Evolutionary conservation across 2,888 invertebrate species (phyloP).

Genomic region (Amphipoea lucens): DNA sequence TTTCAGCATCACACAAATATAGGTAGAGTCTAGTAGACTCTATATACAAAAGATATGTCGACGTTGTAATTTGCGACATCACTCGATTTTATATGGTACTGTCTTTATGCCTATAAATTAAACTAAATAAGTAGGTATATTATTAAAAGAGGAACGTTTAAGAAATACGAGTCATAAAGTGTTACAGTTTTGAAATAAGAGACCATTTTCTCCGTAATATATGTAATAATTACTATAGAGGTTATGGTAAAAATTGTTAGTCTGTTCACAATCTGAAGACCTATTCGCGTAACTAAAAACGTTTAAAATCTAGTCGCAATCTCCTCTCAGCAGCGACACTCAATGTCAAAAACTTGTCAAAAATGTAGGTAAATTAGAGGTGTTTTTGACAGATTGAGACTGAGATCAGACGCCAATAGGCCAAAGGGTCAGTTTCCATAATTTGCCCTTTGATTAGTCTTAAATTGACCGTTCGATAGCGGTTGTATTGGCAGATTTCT

Average conservation of each 20-base stretch:
- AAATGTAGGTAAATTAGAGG: too few relatives aligned
- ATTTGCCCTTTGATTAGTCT: too few relatives aligned
- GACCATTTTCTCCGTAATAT: not conserved
- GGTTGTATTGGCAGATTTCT: not conserved
- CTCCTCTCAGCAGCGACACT: too few relatives aligned
- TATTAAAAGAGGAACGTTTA: not conserved
- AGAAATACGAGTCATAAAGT: not conserved
- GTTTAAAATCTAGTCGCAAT: too few relatives aligned
- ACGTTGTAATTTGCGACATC: not conserved
- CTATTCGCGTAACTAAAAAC: not conserved
- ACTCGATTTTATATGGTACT: not conserved
- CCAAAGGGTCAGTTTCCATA: too few relatives aligned
- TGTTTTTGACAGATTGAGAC: too few relatives aligned
- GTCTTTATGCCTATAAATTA: not conserved
- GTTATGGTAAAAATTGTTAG: not conserved
- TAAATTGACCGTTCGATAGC: not conserved
- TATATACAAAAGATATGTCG: not conserved
- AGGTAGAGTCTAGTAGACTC: slow-evolving; percentile 10
- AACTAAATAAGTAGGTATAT: not conserved
- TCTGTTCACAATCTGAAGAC: not conserved
- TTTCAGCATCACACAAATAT: slow-evolving; percentile 30
- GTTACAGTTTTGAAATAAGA: not conserved
- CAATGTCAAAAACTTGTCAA: too few relatives aligned
- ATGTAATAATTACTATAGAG: not conserved
- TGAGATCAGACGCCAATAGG: too few relatives aligned